These are phyloP conservation scores for Drosophila bipectinata DNA, from an alignment of 1,140 invertebrate species.

Conservation along the genomic window DNA sequence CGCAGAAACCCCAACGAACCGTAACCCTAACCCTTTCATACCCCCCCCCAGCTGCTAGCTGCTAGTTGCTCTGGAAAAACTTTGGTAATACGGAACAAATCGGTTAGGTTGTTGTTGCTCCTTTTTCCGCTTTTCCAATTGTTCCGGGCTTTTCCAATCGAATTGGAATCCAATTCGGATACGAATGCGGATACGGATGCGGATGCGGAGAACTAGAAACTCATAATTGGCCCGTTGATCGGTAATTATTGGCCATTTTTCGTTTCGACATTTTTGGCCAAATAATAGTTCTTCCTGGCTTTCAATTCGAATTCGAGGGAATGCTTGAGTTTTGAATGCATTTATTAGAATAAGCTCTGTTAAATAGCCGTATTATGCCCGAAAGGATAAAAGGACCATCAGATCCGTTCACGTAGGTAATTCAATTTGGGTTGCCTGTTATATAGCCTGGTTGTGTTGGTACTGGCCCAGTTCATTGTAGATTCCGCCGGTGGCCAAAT, in stretches of 20 bases:
- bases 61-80: slow-evolving; percentile 10
- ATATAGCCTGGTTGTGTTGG: neutral
- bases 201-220: slow-evolving; percentile 6
- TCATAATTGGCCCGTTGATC: slow-evolving; percentile 41
- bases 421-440: slow-evolving; percentile 35
- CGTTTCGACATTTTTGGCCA: neutral
- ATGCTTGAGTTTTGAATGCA: neutral
- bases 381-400: slow-evolving; percentile 26
- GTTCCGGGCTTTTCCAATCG: neutral
- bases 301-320: neutral
- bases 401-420: slow-evolving; percentile 27
- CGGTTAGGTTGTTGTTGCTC: slow-evolving; percentile 50
- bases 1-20: slow-evolving; percentile 23
- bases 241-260: slow-evolving; percentile 13
- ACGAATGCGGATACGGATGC: too few relatives aligned
- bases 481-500: slow-evolving; percentile 24
- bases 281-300: neutral
- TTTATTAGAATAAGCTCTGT: neutral
- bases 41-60: too few relatives aligned
- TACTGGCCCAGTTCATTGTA: slow-evolving; percentile 37
- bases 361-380: slow-evolving; percentile 12
- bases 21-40: slow-evolving; percentile 1
- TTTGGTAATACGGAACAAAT: slow-evolving; percentile 74
- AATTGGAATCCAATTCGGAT: slow-evolving; percentile 4
- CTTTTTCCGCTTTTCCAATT: slow-evolving; percentile 38